Evolutionary conservation across 2,888 invertebrate species (phyloP).

Genomic region (Digitonthophagus gazella): DNA sequence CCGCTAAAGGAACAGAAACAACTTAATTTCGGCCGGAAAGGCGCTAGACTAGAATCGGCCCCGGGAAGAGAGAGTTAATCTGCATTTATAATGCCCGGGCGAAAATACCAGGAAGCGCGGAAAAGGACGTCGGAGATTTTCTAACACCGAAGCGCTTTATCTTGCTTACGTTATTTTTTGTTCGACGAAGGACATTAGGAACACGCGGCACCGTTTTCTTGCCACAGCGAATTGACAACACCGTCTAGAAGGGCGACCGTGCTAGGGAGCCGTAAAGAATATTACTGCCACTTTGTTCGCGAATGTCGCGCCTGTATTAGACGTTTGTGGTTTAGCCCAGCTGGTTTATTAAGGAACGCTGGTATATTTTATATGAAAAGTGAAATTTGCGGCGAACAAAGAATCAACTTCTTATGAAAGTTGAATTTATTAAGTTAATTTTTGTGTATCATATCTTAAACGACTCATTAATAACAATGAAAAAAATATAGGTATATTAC

Average conservation of each 20-base stretch:
- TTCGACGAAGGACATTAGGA: not conserved
- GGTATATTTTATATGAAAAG: not conserved
- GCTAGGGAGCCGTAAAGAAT: not conserved
- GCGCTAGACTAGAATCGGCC: not conserved
- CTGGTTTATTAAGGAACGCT: not conserved
- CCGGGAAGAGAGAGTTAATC: not conserved
- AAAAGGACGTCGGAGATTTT: not conserved
- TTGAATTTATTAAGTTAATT: not conserved
- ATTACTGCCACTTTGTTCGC: not conserved
- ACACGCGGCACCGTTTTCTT: not conserved
- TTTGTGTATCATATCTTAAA: too few relatives aligned
- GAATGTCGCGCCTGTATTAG: not conserved
- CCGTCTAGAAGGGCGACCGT: too few relatives aligned
- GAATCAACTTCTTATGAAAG: not conserved
- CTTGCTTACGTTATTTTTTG: not conserved
- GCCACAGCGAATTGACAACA: not conserved
- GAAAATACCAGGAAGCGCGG: not conserved
- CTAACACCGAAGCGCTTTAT: not conserved
- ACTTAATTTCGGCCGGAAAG: conserved; percentile 9
- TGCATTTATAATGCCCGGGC: conserved; percentile 10
- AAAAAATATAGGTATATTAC: too few relatives aligned
- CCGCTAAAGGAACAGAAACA: conserved; percentile 8
- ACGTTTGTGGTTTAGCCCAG: not conserved
- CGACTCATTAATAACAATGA: too few relatives aligned
- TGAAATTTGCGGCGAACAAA: not conserved